Base-by-base conservation (phyloP, 2,888 invertebrate species). In the Amitus sp. region DNA sequence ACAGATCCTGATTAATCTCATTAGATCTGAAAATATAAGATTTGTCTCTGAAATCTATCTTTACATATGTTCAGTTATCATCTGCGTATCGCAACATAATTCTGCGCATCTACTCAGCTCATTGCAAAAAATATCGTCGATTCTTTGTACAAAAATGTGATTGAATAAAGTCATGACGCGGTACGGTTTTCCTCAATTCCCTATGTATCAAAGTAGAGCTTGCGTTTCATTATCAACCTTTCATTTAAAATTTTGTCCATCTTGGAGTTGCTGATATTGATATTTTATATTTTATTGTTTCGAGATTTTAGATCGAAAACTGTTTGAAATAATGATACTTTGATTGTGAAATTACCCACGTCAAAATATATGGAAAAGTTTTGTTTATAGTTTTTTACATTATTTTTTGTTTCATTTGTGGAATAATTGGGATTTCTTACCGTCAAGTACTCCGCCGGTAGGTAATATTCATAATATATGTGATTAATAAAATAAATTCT, bases 91-190 rank as follows among this genome's bases (percentile, higher is more conserved):
- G n/a, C n/a, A n/a, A n/a, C n/a, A n/a, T n/a, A n/a, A n/a, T n/a
- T n/a, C n/a, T n/a, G n/a, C n/a, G n/a, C n/a, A n/a, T n/a, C n/a
- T n/a, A 3, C 20, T 30, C 45, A 27, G 33, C 45, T 28, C 28
- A 42, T 18, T 43, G 20, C 30, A 27, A 27, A 9, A 47, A 58
- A 48, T 45, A 47, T 49, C 40, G 20, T 46, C 47, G 48, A 62
- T 72, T 74, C 75, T 75, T 77, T 79, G 79, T 79, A 76, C 60
- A 60, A 71, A 67, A 69, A 59, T 76, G 71, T 68, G 71, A 67
- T 53, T 57, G 58, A 79, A 79, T 79, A 79, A 79, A 79, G 70
- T 69, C 65, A 67, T 74, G 63, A 72, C 55, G 67, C 71, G 66
- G 70, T 61, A 66, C 18, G 49, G 56, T 54, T 68, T 69, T 64